phyloP scores from a whole-genome alignment of 2,113 vertebrate species.

The Xenopus tropicalis region UCB_Xtro_10.0 CM004448.2:33907501-33908000 shows the following conservation, averaged over 20 bases:
- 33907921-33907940: background rate
- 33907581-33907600: constrained; percentile 71
- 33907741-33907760: constrained; percentile 88
- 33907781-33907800: constrained; percentile 73
- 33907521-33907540: constrained; percentile 98
- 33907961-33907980: too few species aligned
- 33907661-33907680: constrained; percentile 77
- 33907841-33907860: constrained; percentile 19
- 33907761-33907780: constrained; percentile 91
- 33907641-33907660: constrained; percentile 85
- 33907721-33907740: constrained; percentile 86
- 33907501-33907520: constrained; percentile 99
- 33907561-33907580: constrained; percentile 68
- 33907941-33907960: too few species aligned
- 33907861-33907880: background rate
- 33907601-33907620: constrained; percentile 86
- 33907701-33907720: constrained; percentile 90
- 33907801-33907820: constrained; percentile 80
- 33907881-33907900: too few species aligned
- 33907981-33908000: too few species aligned
- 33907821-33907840: constrained; percentile 93
- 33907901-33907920: constrained; percentile 14
- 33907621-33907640: constrained; percentile 94
- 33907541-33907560: constrained; percentile 96
- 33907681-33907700: constrained; percentile 77